Percentiles rank a stretch among this genome's conserved stretches.
Conservation (phyloP, 2,888 invertebrate genomes). For the Allacma fusca region DNA sequence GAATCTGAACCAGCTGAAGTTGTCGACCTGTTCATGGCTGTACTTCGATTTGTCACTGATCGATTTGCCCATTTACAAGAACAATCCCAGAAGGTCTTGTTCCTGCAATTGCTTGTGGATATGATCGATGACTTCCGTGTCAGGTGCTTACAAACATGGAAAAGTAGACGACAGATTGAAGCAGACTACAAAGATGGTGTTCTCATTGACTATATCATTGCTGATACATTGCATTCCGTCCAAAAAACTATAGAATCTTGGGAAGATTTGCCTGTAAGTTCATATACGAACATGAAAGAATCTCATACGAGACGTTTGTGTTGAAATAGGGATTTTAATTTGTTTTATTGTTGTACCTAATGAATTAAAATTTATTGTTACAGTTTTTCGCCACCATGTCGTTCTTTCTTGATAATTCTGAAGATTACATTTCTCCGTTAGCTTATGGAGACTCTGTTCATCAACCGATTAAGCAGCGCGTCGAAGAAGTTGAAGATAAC, state of each 20-base stretch:
- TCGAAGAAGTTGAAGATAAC: not conserved
- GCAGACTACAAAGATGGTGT: constrained; percentile 47
- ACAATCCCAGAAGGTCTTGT: constrained; percentile 54
- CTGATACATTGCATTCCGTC: constrained; percentile 54
- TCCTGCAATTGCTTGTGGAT: constrained; percentile 55
- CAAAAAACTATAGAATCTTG: constrained; percentile 53
- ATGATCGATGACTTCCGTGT: constrained; percentile 59
- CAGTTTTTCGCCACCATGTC: constrained; percentile 57
- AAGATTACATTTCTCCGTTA: not conserved
- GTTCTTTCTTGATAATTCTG: constrained; percentile 49
- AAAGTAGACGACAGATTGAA: constrained; percentile 50
- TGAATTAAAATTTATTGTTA: constrained; percentile 20
- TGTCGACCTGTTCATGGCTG: constrained; percentile 57
- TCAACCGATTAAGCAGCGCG: not conserved
- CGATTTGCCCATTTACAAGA: constrained; percentile 58
- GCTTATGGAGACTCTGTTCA: not conserved
- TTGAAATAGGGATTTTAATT: no score
- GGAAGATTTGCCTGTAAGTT: constrained; percentile 59
- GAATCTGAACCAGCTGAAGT: constrained; percentile 60
- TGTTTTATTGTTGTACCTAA: constrained; percentile 16
- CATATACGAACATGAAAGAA: no score
- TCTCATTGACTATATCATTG: constrained; percentile 56
- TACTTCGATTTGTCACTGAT: constrained; percentile 56
- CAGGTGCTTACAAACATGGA: constrained; percentile 59
- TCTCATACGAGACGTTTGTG: no score